Evolutionary conservation across 2,888 invertebrate species (phyloP).

Genomic region (Sacculina carcini): DNA sequence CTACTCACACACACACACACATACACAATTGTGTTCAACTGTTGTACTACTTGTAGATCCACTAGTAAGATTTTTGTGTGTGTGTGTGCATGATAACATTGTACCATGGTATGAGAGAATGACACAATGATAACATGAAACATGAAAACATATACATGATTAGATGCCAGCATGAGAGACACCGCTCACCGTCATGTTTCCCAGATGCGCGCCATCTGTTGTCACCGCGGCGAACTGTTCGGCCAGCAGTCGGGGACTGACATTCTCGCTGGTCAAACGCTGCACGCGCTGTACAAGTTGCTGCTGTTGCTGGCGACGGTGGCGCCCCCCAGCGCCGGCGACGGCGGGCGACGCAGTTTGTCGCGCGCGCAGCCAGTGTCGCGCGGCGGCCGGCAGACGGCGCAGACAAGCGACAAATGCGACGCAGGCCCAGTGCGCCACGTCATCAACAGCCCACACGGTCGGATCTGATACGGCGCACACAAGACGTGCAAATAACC

Average conservation of each 20-base stretch:
- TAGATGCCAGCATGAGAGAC: neutral
- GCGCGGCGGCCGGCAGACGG: conserved; percentile 7
- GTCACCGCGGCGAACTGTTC: conserved; percentile 8
- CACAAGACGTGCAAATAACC: neutral
- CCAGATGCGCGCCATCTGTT: conserved; percentile 7
- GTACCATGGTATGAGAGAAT: neutral
- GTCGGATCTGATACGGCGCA: neutral
- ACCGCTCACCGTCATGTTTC: conserved; percentile 13
- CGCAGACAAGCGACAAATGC: conserved; percentile 1
- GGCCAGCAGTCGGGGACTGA: conserved; percentile 8
- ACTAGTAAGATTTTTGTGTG: neutral
- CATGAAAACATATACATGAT: neutral
- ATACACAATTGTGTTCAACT: too few species aligned
- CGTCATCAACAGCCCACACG: neutral
- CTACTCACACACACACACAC: conserved; percentile 21
- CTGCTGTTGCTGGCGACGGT: too few species aligned
- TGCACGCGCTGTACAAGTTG: neutral
- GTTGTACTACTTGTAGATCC: too few species aligned
- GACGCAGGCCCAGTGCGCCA: neutral
- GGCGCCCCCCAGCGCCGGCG: conserved; percentile 9
- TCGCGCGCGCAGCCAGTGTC: conserved; percentile 11
- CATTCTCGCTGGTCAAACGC: conserved; percentile 9
- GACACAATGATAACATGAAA: neutral
- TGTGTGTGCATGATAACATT: neutral
- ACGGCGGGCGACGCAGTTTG: conserved; percentile 7